These are phyloP conservation scores for Trachymyrmex cornetzi DNA, from an alignment of 1,140 invertebrate species.

Conservation along the genomic window DNA sequence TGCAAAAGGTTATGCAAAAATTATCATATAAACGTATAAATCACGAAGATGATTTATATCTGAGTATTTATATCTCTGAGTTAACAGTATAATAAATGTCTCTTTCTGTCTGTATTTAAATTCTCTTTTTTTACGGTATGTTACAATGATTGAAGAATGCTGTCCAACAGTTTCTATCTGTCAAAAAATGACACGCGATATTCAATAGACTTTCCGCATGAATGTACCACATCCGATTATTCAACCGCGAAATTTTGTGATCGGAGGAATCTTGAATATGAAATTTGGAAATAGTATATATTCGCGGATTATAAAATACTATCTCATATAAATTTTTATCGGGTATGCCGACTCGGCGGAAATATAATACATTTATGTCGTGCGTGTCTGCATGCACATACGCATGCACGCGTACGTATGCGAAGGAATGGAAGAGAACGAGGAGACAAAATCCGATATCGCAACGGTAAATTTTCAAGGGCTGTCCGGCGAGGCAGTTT, in stretches of 20 bases:
- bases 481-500: constrained; percentile 29
- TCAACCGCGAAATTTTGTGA: neutral
- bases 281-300: neutral
- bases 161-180: neutral
- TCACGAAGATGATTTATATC: neutral
- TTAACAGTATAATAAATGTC: neutral
- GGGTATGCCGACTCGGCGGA: constrained; percentile 27
- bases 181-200: neutral
- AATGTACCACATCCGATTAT: neutral
- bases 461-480: constrained; percentile 26
- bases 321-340: neutral
- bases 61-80: too few relatives aligned
- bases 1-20: constrained; percentile 3
- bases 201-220: neutral
- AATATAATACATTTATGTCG: neutral
- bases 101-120: neutral
- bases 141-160: neutral
- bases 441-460: constrained; percentile 18
- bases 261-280: neutral
- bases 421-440: neutral
- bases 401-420: neutral
- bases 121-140: neutral
- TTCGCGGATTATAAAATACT: neutral
- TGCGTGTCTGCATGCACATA: neutral
- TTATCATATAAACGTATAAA: neutral